Evolutionary conservation across 2,888 invertebrate species (phyloP).

Genomic region (Nomada fucata): DNA sequence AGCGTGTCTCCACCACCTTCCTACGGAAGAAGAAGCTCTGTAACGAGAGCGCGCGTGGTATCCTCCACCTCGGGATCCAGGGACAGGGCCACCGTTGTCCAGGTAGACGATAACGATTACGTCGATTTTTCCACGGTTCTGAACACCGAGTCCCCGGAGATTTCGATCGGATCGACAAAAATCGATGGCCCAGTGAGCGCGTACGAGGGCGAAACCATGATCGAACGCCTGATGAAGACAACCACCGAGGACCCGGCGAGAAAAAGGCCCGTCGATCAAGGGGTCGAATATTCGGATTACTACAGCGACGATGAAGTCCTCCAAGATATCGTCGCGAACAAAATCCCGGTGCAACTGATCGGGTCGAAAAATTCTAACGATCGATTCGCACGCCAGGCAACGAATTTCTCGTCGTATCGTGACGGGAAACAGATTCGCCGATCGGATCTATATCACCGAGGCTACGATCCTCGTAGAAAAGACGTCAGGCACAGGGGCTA

Average conservation of each 20-base stretch:
- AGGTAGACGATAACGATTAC: conserved; percentile 42
- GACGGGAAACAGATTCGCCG: conserved; percentile 7
- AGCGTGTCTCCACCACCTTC: background rate
- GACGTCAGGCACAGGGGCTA: conserved; percentile 21
- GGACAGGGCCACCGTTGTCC: conserved; percentile 7
- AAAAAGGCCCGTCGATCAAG: conserved; percentile 48
- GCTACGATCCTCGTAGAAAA: conserved; percentile 9
- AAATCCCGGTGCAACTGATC: conserved; percentile 36
- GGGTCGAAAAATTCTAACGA: conserved; percentile 36
- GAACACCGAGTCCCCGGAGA: background rate
- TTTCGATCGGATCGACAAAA: background rate
- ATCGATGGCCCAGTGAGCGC: background rate
- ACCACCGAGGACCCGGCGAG: conserved; percentile 65
- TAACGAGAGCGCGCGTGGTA: background rate
- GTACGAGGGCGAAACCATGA: conserved; percentile 40
- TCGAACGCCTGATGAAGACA: conserved; percentile 60
- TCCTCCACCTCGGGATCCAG: background rate
- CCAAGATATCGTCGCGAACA: conserved; percentile 41
- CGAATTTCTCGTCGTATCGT: conserved; percentile 35
- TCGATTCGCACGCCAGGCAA: conserved; percentile 60
- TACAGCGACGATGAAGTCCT: conserved; percentile 66
- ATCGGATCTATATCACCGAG: conserved; percentile 10
- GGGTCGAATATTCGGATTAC: conserved; percentile 70
- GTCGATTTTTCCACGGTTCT: conserved; percentile 31
- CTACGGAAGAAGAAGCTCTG: conserved; percentile 6